A percentile compares a stretch with the other conserved stretches of the same genome.
Evolutionary conservation across 2,888 invertebrate genomes (phyloP).

Genomic region (Coronaproctus castanopsis): DNA sequence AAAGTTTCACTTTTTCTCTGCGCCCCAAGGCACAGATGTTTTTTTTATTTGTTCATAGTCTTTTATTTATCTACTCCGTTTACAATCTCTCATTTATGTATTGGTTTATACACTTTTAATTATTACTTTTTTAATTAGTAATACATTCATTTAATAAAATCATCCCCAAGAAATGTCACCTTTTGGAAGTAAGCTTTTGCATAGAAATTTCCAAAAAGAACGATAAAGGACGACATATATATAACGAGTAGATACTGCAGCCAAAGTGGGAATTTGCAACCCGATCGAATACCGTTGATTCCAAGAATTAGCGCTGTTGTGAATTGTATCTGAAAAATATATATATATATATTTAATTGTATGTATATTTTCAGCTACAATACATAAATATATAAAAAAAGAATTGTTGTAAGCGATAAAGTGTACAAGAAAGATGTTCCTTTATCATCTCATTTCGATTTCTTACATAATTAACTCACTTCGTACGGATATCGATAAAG

Average conservation of each 20-base stretch:
- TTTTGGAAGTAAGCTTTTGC: slow-evolving; percentile 50
- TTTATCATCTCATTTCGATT: too few relatives aligned
- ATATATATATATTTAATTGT: too few relatives aligned
- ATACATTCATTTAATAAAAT: too few relatives aligned
- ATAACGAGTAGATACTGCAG: slow-evolving; percentile 67
- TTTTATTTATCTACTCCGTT: background rate
- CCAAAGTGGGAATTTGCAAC: slow-evolving; percentile 76
- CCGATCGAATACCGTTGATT: slow-evolving; percentile 52
- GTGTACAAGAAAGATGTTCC: too few relatives aligned
- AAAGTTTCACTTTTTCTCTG: background rate
- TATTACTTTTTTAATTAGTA: too few relatives aligned
- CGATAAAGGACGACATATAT: slow-evolving; percentile 73
- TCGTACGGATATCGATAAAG: too few relatives aligned
- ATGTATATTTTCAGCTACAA: too few relatives aligned
- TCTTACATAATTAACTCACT: too few relatives aligned
- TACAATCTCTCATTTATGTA: background rate
- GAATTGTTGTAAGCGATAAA: too few relatives aligned
- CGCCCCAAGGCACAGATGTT: background rate
- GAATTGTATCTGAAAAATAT: slow-evolving; percentile 49
- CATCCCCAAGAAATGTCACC: too few relatives aligned
- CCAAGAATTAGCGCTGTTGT: slow-evolving; percentile 60
- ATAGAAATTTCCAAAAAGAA: slow-evolving; percentile 73
- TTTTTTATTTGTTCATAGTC: background rate
- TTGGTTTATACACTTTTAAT: too few relatives aligned
- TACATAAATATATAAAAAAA: too few relatives aligned